Percentiles rank a stretch among this genome's conserved stretches.
phyloP scores from a whole-genome alignment of 2,113 vertebrate species.

The Zingel zingel region DNA sequence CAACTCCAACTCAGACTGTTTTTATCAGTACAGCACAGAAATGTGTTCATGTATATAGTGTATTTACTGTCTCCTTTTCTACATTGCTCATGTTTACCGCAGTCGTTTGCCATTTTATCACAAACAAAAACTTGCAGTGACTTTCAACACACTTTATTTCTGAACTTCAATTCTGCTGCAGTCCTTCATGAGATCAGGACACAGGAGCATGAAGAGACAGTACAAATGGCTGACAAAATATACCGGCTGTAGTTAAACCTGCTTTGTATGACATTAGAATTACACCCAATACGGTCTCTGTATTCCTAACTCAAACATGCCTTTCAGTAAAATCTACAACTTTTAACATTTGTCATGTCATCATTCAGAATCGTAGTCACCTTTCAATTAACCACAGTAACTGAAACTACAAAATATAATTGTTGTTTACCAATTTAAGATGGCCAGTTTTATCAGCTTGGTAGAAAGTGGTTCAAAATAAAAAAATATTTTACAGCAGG shows the following conservation, averaged over 20 bases:
- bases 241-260: conserved; percentile 26
- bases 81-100: conserved; percentile 24
- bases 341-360: background rate
- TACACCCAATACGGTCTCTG: conserved; percentile 31
- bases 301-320: conserved; percentile 43
- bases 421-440: conserved; percentile 8
- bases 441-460: background rate
- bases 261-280: conserved; percentile 23
- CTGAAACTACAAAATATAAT: conserved; percentile 6
- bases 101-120: conserved; percentile 17
- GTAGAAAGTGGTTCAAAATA: background rate
- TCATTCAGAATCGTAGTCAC: background rate
- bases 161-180: conserved; percentile 51
- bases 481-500: conserved; percentile 16
- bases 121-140: background rate
- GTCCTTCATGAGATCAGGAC: conserved; percentile 9
- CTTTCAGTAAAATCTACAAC: conserved; percentile 50
- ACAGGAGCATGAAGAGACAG: background rate
- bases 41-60: conserved; percentile 67
- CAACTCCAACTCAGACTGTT: conserved; percentile 14
- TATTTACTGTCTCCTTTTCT: conserved; percentile 61
- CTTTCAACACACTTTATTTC: conserved; percentile 74
- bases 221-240: conserved; percentile 21
- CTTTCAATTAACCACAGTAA: background rate
- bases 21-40: conserved; percentile 32